Conservation (phyloP, 2,113 vertebrate species). For the Ginglymostoma cirratum region DNA sequence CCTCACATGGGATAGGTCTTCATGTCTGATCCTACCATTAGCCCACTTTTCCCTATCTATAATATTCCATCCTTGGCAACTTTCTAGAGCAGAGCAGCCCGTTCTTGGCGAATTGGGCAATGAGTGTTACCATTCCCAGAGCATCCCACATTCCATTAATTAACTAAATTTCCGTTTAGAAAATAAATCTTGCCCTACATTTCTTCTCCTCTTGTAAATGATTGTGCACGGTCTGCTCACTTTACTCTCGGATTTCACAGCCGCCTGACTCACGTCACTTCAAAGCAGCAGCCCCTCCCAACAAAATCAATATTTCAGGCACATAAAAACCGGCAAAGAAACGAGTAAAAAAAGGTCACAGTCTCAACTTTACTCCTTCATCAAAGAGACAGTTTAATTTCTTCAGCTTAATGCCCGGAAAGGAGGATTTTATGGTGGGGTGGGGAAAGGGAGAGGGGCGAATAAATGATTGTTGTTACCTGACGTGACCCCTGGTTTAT, state of each 20-base stretch:
- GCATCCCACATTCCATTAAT: not conserved
- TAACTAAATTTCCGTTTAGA: no score
- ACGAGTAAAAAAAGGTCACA: not conserved
- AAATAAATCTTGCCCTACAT: not conserved
- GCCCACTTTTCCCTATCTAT: no score
- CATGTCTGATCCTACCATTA: no score
- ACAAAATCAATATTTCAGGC: not conserved
- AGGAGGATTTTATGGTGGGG: not conserved
- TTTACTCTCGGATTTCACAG: not conserved
- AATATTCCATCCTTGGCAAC: no score
- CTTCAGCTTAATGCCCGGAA: no score
- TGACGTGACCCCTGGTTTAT: not conserved
- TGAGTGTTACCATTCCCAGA: not conserved
- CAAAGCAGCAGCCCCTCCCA: not conserved
- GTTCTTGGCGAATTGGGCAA: no score
- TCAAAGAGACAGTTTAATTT: not conserved
- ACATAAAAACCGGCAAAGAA: not conserved
- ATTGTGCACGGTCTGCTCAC: not conserved
- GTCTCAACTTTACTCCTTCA: not conserved
- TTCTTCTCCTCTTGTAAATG: not conserved
- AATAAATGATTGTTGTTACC: not conserved
- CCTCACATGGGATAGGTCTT: no score
- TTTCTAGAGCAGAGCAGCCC: no score
- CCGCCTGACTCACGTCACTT: not conserved
- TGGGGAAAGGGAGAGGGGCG: not conserved